These are phyloP conservation scores for Neoaliturus tenellus DNA, from an alignment of 2,888 invertebrate species.

Conservation along the genomic window DNA sequence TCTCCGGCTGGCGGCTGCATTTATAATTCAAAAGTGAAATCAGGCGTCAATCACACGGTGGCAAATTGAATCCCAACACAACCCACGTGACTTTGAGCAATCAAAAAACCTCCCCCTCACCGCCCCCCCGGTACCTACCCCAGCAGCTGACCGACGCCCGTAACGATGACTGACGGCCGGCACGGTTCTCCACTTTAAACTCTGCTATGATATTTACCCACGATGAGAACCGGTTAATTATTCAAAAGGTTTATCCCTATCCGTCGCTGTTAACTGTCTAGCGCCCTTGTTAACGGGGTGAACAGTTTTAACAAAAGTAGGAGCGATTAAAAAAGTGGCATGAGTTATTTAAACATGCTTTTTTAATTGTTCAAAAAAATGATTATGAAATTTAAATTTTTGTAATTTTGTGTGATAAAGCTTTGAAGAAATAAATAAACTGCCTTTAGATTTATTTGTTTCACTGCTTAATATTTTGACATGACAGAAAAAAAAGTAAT, in stretches of 20 bases:
- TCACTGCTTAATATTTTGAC: no score
- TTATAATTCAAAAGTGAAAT: conserved; percentile 57
- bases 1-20: conserved; percentile 29
- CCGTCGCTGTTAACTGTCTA: not conserved
- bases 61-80: conserved; percentile 59
- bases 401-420: no score
- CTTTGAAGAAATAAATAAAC: no score
- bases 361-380: no score
- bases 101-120: conserved; percentile 50
- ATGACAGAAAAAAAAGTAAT: no score
- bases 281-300: not conserved
- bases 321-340: no score
- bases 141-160: not conserved
- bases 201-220: conserved; percentile 23
- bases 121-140: not conserved
- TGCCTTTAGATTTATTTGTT: no score
- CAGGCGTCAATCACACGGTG: conserved; percentile 58
- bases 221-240: conserved; percentile 15
- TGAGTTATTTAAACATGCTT: no score
- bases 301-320: not conserved
- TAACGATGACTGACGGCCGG: conserved; percentile 36
- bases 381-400: no score
- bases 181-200: conserved; percentile 34
- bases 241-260: not conserved
- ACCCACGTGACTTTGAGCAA: conserved; percentile 56